Conservation (phyloP, 2,888 invertebrate genomes). For the Morpho achilles region DNA sequence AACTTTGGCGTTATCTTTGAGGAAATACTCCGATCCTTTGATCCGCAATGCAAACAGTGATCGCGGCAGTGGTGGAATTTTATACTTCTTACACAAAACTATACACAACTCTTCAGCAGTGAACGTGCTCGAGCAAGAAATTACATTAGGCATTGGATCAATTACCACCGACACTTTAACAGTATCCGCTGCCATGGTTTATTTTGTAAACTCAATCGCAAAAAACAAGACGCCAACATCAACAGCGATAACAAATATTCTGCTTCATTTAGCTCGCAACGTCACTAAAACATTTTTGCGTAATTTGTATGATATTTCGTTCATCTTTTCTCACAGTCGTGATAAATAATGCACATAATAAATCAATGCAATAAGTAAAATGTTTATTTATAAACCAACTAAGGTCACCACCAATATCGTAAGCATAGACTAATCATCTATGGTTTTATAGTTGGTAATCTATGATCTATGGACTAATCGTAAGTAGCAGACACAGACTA, state of each 20-base stretch:
- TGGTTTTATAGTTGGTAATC: no score
- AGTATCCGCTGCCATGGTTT: constrained; percentile 61
- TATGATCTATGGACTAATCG: no score
- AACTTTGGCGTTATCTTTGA: constrained; percentile 80
- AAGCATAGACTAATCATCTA: no score
- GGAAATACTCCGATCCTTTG: constrained; percentile 82
- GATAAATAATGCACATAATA: constrained; percentile 31
- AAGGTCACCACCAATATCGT: constrained; percentile 31
- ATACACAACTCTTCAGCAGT: constrained; percentile 86
- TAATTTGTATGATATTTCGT: constrained; percentile 26
- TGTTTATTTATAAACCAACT: constrained; percentile 42
- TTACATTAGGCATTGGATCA: constrained; percentile 54
- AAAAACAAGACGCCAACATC: constrained; percentile 63
- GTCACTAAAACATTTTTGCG: constrained; percentile 30
- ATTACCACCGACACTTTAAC: constrained; percentile 67
- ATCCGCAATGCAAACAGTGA: constrained; percentile 88
- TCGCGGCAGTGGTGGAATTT: constrained; percentile 87
- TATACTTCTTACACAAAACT: constrained; percentile 83
- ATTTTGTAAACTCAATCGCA: constrained; percentile 48
- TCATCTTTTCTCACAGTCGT: constrained; percentile 34
- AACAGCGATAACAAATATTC: constrained; percentile 46
- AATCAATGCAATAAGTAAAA: constrained; percentile 35
- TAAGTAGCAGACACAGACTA: not conserved
- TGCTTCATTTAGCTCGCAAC: constrained; percentile 40
- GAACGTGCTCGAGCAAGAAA: constrained; percentile 61